phyloP scores from a whole-genome alignment of 2,888 invertebrate genomes.

The Cerastis rubricosa region DNA sequence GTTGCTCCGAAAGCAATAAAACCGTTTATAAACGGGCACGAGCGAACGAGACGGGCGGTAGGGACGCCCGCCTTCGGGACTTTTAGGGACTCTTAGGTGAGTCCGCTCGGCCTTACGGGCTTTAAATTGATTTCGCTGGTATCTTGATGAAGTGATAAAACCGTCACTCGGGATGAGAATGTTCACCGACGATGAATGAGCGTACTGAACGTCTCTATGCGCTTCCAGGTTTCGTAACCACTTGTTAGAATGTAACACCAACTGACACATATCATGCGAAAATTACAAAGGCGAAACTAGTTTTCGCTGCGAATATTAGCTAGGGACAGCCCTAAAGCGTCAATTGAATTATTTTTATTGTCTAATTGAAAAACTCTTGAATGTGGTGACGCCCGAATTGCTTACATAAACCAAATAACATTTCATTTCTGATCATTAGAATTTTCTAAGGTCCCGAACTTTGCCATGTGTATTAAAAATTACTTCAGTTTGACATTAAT shows the following conservation, averaged over 20 bases:
- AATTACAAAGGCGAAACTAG: conserved; percentile 15
- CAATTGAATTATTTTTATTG: conserved; percentile 75
- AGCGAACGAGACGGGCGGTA: conserved; percentile 89
- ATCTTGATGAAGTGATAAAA: conserved; percentile 88
- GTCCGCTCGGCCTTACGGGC: conserved; percentile 83
- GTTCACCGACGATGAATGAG: conserved; percentile 65
- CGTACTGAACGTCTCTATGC: conserved; percentile 48
- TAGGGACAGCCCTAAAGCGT: conserved; percentile 72
- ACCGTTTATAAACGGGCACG: conserved; percentile 91
- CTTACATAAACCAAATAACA: conserved; percentile 67
- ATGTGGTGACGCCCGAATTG: conserved; percentile 70
- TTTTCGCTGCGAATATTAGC: conserved; percentile 24
- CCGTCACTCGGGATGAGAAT: conserved; percentile 73
- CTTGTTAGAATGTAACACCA: conserved; percentile 57
- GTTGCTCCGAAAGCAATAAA: conserved; percentile 91
- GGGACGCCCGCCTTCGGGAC: conserved; percentile 89
- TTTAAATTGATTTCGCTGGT: conserved; percentile 88
- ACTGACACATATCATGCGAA: conserved; percentile 3
- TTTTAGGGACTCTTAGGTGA: conserved; percentile 89
- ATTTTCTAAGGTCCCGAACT: conserved; percentile 13
- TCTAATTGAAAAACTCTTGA: conserved; percentile 77
- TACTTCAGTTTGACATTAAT: conserved; percentile 22
- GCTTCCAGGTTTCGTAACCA: conserved; percentile 47
- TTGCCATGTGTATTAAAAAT: conserved; percentile 23
- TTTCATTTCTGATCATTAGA: conserved; percentile 37